Evolutionary conservation across 2,797 vertebrate genomes (phyloP).

Genomic region (Tauraco hartlaubi): DNA sequence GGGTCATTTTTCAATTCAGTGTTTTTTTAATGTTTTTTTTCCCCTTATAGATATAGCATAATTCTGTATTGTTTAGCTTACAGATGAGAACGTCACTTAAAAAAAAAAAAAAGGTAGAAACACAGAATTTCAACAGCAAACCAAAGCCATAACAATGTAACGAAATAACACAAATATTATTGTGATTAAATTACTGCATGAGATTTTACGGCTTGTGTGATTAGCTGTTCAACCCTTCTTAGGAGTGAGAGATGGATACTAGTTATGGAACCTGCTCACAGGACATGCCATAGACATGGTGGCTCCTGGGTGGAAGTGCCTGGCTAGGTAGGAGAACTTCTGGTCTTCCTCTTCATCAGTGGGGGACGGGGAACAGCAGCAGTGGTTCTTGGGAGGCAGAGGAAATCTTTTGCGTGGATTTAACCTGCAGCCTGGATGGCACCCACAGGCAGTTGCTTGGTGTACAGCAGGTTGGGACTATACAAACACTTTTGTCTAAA

Average conservation of each 20-base stretch:
- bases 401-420: neutral
- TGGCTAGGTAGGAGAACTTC: neutral
- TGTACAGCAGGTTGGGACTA: neutral
- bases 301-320: neutral
- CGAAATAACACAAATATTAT: neutral
- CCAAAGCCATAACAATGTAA: neutral
- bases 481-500: neutral
- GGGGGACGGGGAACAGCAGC: neutral
- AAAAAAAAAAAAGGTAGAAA: neutral
- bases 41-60: neutral
- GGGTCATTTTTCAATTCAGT: slow-evolving; percentile 12
- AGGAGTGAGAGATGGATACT: neutral
- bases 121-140: neutral
- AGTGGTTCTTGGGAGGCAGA: neutral
- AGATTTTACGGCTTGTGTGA: neutral
- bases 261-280: neutral
- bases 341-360: neutral
- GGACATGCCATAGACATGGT: accelerated
- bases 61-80: neutral
- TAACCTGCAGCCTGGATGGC: neutral
- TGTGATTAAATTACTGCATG: neutral
- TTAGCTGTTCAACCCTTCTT: neutral
- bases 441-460: accelerated
- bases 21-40: neutral
- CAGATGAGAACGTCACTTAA: neutral